Evolutionary conservation across 2,113 vertebrate species (phyloP).

Genomic region (Emydocephalus ijimae): DNA sequence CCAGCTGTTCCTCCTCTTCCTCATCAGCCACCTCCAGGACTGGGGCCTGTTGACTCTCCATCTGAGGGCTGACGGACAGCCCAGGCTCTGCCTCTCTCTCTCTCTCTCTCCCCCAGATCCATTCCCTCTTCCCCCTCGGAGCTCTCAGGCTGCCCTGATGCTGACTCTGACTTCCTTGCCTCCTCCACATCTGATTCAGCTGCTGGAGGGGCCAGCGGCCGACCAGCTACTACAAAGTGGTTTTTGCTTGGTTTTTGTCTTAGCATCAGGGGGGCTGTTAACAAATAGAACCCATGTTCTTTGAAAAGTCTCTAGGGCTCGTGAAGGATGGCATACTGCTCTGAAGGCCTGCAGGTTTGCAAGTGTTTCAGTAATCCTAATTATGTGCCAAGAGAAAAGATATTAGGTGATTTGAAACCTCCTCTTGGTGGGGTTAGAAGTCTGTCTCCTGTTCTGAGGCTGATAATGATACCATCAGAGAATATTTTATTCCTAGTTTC

Average conservation of each 20-base stretch:
- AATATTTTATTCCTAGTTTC: constrained; percentile 15
- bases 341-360: background rate
- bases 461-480: background rate
- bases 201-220: too few species aligned
- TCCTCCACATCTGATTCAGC: too few species aligned
- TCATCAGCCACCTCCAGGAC: too few species aligned
- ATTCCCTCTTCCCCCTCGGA: too few species aligned
- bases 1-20: too few species aligned
- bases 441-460: background rate
- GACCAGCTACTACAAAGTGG: background rate
- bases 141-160: too few species aligned
- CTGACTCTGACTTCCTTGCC: too few species aligned
- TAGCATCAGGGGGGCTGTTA: background rate
- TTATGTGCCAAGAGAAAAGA: background rate
- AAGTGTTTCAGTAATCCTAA: background rate
- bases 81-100: too few species aligned
- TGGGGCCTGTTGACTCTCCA: too few species aligned
- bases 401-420: background rate
- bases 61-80: too few species aligned
- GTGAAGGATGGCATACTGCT: background rate
- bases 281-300: background rate
- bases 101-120: too few species aligned
- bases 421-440: background rate
- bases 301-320: background rate
- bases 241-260: background rate